Evolutionary conservation across 2,113 vertebrate genomes (phyloP).

Genomic region (Lepus timidus): DNA sequence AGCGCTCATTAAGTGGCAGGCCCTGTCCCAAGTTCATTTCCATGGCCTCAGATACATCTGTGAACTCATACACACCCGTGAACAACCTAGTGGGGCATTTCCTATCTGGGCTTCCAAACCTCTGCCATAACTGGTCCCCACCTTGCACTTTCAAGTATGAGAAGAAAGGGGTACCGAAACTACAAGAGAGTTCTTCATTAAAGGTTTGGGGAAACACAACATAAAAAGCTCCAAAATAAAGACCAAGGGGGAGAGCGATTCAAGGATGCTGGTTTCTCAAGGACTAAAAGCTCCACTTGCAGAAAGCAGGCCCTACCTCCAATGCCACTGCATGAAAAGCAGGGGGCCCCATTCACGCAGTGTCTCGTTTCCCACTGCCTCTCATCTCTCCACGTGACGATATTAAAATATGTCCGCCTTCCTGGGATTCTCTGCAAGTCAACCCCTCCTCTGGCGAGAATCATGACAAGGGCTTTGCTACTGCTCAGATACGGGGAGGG

Average conservation of each 20-base stretch:
- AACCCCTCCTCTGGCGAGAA: not conserved
- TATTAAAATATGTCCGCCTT: constrained; percentile 42
- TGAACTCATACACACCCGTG: not conserved
- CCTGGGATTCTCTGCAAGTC: constrained; percentile 18
- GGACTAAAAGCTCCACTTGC: not conserved
- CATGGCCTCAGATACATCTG: no score
- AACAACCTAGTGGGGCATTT: not conserved
- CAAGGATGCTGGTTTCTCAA: not conserved
- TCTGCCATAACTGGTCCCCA: not conserved
- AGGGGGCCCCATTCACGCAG: not conserved
- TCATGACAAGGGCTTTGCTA: constrained; percentile 27
- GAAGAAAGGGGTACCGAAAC: not conserved
- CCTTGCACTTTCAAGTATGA: not conserved
- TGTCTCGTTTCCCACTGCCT: not conserved
- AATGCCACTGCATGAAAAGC: not conserved
- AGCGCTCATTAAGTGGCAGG: not conserved
- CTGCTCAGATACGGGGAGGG: constrained; percentile 13
- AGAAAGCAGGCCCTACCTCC: not conserved
- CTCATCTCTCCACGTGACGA: not conserved
- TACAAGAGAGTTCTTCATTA: not conserved
- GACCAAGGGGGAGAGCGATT: not conserved
- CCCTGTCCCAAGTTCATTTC: not conserved
- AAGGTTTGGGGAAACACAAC: not conserved
- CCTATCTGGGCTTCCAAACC: not conserved
- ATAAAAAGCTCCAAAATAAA: not conserved